phyloP scores from a whole-genome alignment of 2,888 invertebrate species.

The Petrolisthes manimaculis region DNA sequence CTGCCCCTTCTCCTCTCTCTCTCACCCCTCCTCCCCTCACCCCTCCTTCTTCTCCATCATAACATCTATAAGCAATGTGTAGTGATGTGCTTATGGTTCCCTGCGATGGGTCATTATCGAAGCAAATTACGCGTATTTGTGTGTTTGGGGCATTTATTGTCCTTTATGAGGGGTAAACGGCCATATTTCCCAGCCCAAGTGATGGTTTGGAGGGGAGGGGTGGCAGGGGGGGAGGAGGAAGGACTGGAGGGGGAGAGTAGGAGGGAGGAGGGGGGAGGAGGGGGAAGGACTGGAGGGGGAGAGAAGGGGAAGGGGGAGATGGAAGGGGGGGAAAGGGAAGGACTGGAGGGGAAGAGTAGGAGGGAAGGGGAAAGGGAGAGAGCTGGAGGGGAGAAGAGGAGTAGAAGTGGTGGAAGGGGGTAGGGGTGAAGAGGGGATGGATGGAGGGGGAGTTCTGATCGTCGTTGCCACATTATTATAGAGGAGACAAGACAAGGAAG shows the following conservation, averaged over 20 bases:
- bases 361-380: not conserved
- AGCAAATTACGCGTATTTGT: conserved; percentile 62
- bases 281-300: too few relatives aligned
- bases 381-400: not conserved
- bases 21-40: not conserved
- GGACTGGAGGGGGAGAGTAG: not conserved
- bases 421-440: not conserved
- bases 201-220: too few relatives aligned
- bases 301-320: too few relatives aligned
- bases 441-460: not conserved
- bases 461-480: too few relatives aligned
- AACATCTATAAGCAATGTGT: conserved; percentile 16
- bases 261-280: too few relatives aligned
- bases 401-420: conserved; percentile 1
- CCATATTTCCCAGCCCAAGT: too few relatives aligned
- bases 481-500: too few relatives aligned
- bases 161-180: conserved; percentile 58
- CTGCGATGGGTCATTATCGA: conserved; percentile 47
- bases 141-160: conserved; percentile 58
- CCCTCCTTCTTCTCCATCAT: conserved; percentile 10
- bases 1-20: not conserved
- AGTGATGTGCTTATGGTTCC: not conserved
- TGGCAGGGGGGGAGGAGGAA: too few relatives aligned
- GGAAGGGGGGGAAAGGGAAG: too few relatives aligned
- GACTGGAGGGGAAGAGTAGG: not conserved